Conservation (phyloP, 2,888 invertebrate species). For the Eristalis intricaria region DNA sequence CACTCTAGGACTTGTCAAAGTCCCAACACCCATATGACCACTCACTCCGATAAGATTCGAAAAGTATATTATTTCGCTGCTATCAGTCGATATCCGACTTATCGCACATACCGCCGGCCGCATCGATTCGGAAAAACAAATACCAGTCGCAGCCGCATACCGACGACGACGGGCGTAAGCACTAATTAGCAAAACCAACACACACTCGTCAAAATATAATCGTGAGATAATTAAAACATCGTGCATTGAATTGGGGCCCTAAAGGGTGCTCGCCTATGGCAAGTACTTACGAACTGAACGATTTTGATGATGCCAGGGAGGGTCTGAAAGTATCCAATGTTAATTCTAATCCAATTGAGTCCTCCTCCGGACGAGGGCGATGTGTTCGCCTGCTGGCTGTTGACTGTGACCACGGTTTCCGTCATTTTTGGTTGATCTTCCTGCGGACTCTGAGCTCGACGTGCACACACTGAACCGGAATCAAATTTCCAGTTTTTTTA, state of each 20-base stretch:
- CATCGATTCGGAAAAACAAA: background rate
- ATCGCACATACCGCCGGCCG: background rate
- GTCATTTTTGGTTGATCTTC: slow-evolving; percentile 84
- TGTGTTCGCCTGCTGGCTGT: slow-evolving; percentile 84
- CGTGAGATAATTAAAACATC: background rate
- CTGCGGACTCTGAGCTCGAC: background rate
- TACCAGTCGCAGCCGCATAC: background rate
- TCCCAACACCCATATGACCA: background rate
- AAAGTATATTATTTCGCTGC: background rate
- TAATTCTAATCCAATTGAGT: slow-evolving; percentile 88
- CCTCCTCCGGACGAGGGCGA: slow-evolving; percentile 78
- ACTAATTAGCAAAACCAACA: background rate
- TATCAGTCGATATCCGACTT: background rate
- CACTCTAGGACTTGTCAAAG: background rate
- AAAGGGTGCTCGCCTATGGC: no score
- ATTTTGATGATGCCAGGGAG: slow-evolving; percentile 92
- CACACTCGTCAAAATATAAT: background rate
- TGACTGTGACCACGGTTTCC: slow-evolving; percentile 91
- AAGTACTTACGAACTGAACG: slow-evolving; percentile 88
- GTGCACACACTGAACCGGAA: background rate
- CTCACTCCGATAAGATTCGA: background rate
- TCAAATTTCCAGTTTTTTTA: background rate
- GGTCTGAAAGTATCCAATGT: slow-evolving; percentile 90
- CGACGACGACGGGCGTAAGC: background rate
- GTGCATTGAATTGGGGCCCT: background rate